Base-by-base conservation (phyloP, 2,888 invertebrate species). In the Homarus gammarus region DNA sequence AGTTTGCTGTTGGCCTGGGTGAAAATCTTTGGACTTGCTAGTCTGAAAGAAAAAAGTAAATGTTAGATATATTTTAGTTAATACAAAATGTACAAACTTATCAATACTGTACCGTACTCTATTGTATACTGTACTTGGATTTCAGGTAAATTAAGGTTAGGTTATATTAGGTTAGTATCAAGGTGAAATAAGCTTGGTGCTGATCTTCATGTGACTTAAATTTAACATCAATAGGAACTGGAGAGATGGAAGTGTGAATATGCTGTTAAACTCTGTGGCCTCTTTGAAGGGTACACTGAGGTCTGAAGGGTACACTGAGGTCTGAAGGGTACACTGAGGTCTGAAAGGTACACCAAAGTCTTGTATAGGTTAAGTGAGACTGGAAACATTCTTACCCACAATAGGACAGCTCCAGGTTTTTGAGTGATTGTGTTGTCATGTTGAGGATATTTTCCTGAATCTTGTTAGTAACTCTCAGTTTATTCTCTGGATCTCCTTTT, bases 1-100 rank as follows among this genome's bases (percentile, higher is more conserved):
- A 87, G 73, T 15, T 36, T 81, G 61, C 73, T 87, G 70, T 72
- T 81, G 33, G 18, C 12, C 3, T 51, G 84, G 40, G 72, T 84
- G 72, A 84, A 84, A n/a, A 84, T 12, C 15, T 51, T 18, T 40
- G 31, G 18, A 70, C 44, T 68, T 38, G 15, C 2, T 36, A 82
- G 70, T 10, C 82, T 82, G 70, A 82, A 82, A 68, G n/a, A 33
- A 79, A 27, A 15, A 68, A 31, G 68, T 68, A 68, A 68, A 68
- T 27, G 31, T 5, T 8, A 10, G 31, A 5, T 31, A 3, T n/a
- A 5, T 68, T 68, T 68, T 8, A 10, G 31, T 27, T 68, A 27
- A 68, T 68, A 8, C 5, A 5, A 10, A 10, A 10, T 31, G 27
- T n/a, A 18, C 5, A 68, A 6, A 18, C 5, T 38, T 40, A 0